These are phyloP conservation scores for Planococcus citri DNA, from an alignment of 1,140 invertebrate genomes.

Conservation along the genomic window DNA sequence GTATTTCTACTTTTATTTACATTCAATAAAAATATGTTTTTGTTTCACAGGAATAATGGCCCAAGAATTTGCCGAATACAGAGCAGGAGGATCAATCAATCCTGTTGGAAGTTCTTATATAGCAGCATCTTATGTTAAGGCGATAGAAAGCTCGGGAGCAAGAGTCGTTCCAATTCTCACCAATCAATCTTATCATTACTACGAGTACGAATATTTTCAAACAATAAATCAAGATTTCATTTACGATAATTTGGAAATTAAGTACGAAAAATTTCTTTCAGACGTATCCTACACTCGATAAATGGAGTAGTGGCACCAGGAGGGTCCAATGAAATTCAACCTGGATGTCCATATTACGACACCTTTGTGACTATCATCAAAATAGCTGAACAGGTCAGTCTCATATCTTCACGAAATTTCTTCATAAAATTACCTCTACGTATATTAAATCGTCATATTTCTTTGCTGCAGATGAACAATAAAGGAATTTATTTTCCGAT, in stretches of 20 bases:
- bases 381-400: constrained; percentile 30
- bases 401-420: too few species aligned
- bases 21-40: not conserved
- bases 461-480: constrained; percentile 42
- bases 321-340: constrained; percentile 51
- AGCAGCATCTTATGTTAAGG: constrained; percentile 75
- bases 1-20: not conserved
- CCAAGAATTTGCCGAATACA: constrained; percentile 10
- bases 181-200: constrained; percentile 24
- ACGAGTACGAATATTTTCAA: constrained; percentile 24
- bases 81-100: not conserved
- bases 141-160: constrained; percentile 65
- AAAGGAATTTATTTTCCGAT: constrained; percentile 65
- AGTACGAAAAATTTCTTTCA: constrained; percentile 9
- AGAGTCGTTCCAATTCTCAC: constrained; percentile 60
- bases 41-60: constrained; percentile 9
- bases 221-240: not conserved
- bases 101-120: constrained; percentile 49
- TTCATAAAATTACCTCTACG: not conserved
- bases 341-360: constrained; percentile 53
- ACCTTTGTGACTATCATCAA: constrained; percentile 52
- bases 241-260: too few species aligned
- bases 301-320: constrained; percentile 62
- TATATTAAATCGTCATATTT: not conserved
- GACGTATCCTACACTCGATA: constrained; percentile 24